Percentiles rank a stretch among this genome's conserved stretches.
These are phyloP conservation scores for Aradus depressus DNA, from an alignment of 2,888 invertebrate species.

Conservation along the genomic window DNA sequence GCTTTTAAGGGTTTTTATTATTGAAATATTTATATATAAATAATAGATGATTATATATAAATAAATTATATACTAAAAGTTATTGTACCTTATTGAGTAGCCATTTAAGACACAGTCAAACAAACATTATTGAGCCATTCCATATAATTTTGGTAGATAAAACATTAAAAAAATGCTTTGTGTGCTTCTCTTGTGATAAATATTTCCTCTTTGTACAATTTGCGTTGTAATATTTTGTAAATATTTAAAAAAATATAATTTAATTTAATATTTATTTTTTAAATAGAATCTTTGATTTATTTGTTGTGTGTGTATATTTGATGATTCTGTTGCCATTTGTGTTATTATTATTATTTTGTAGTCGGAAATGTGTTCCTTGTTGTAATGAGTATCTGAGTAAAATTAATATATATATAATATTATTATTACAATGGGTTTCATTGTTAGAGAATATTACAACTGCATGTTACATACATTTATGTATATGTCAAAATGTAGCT, in stretches of 20 bases:
- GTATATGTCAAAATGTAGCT: constrained; percentile 10
- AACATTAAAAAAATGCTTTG: too few species aligned
- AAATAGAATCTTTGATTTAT: too few species aligned
- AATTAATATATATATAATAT: too few species aligned
- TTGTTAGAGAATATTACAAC: constrained; percentile 15
- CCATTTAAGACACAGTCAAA: constrained; percentile 24
- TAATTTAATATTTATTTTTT: too few species aligned
- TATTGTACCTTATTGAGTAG: too few species aligned
- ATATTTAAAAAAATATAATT: too few species aligned
- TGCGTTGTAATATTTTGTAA: constrained; percentile 42
- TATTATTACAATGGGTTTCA: constrained; percentile 15
- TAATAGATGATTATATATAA: constrained; percentile 4
- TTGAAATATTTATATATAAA: constrained; percentile 14
- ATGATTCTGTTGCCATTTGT: constrained; percentile 8
- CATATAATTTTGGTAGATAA: too few species aligned
- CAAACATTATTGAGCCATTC: constrained; percentile 23
- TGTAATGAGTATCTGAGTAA: too few species aligned
- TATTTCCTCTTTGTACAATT: constrained; percentile 38
- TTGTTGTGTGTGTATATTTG: constrained; percentile 17
- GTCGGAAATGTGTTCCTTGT: constrained; percentile 22
- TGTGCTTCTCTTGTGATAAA: constrained; percentile 28
- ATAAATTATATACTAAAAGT: too few species aligned
- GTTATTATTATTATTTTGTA: constrained; percentile 20
- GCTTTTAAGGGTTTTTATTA: constrained; percentile 14
- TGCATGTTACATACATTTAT: constrained; percentile 8